A percentile compares a stretch with the other conserved stretches of the same genome.
Conservation (phyloP, 2,113 vertebrate genomes). For the Chloropsis cyanopogon region DNA sequence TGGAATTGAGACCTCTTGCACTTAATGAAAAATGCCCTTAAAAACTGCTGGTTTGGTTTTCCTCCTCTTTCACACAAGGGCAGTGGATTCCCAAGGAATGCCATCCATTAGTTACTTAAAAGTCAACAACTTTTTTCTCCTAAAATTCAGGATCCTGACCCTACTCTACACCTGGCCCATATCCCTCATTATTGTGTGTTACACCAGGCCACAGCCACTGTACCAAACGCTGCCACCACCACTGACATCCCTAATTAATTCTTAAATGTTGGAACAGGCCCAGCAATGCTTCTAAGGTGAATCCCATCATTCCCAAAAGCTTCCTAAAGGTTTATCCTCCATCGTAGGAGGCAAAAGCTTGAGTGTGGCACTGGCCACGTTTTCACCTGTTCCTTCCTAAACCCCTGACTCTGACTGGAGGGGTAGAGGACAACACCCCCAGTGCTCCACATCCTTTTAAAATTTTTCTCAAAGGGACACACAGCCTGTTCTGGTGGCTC, state of each 20-base stretch:
- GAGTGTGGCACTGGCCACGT: not conserved
- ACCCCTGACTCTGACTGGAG: not conserved
- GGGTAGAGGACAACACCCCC: accelerated
- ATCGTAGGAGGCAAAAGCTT: not conserved
- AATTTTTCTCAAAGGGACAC: not conserved
- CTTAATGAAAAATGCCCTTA: not conserved
- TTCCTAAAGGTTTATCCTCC: not conserved
- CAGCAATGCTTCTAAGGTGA: not conserved
- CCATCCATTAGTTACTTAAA: not conserved
- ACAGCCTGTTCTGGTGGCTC: not conserved
- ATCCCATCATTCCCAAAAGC: not conserved
- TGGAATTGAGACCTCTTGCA: accelerated
- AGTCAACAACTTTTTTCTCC: accelerated
- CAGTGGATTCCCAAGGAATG: not conserved
- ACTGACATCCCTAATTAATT: not conserved
- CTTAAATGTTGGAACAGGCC: not conserved
- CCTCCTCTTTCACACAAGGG: not conserved
- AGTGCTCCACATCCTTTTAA: not conserved
- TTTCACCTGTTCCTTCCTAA: not conserved
- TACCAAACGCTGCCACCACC: not conserved
- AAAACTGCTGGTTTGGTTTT: not conserved
- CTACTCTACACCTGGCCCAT: too few species aligned
- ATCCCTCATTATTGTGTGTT: too few species aligned
- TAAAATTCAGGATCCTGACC: not conserved
- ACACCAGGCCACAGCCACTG: too few species aligned